A percentile compares a stretch with the other conserved stretches of the same genome.
Evolutionary conservation across 2,797 vertebrate species (phyloP).

Genomic region (Phrynocephalus guinanensis): DNA sequence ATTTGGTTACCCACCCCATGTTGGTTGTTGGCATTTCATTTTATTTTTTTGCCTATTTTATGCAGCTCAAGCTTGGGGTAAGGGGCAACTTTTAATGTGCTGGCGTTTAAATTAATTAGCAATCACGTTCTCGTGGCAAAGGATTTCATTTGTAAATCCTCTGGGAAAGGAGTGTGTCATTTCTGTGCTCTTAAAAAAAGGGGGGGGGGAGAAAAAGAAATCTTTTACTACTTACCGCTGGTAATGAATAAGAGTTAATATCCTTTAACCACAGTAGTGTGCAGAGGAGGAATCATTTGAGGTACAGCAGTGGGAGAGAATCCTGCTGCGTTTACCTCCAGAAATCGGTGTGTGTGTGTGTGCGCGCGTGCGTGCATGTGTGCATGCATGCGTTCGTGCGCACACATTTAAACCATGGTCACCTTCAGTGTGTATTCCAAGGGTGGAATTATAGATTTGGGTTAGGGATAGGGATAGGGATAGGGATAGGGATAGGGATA

Average conservation of each 20-base stretch:
- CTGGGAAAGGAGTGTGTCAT: slow-evolving; percentile 24
- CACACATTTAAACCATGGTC: too few species aligned
- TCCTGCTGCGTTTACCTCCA: background rate
- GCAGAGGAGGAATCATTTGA: slow-evolving; percentile 2
- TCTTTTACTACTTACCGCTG: background rate
- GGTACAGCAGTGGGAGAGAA: background rate
- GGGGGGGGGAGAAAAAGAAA: background rate
- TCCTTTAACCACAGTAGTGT: slow-evolving; percentile 9
- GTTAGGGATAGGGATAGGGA: too few species aligned
- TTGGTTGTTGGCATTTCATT: background rate
- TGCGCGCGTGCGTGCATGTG: too few species aligned
- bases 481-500: too few species aligned
- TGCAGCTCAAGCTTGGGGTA: slow-evolving; percentile 2
- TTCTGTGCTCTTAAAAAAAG: background rate
- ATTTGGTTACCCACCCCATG: too few species aligned
- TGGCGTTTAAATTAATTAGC: slow-evolving; percentile 47
- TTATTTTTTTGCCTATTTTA: background rate
- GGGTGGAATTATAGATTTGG: too few species aligned
- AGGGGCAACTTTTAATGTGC: slow-evolving; percentile 31
- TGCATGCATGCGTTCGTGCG: too few species aligned
- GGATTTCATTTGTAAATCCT: slow-evolving; percentile 43
- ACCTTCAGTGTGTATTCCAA: too few species aligned
- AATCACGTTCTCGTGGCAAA: slow-evolving; percentile 15
- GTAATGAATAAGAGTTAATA: slow-evolving; percentile 37
- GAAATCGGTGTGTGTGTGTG: too few species aligned